Base-by-base conservation (phyloP, 2,888 invertebrate genomes). In the Drosophila diplacantha region DNA sequence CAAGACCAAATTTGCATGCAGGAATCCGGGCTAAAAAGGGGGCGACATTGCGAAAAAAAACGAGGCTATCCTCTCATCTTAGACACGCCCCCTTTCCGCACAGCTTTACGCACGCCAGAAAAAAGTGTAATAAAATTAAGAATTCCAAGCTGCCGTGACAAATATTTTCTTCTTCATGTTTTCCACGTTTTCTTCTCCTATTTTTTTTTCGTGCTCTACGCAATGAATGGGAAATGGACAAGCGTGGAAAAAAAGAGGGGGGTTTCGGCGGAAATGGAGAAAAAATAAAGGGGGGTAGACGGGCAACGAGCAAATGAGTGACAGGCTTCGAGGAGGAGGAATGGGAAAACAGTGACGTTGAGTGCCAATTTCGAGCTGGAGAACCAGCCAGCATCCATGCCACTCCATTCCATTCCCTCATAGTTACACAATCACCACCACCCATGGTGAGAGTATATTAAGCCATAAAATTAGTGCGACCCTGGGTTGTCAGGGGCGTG, bases 81-180 rank as follows among this genome's bases (percentile, higher is more conserved):
- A 58, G 60, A 57, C 58, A 58, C 41, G 41, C 60, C 58, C n/a
- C 57, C 20, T 24, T 24, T 26, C 29, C 35, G 6, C 16, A 35
- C 56, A 64, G 60, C 71, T 69, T 69, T 69, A 70, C 71, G 75
- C 70, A 73, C 75, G 74, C 74, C 74, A 73, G 72, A 79, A 73
- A 53, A 77, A 73, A 79, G 72, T 74, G 81, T 80, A 85, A 84
- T 85, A 85, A 85, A 85, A 85, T 85, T 85, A 85, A 80, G 84
- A 85, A 85, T 85, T 85, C 84, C 84, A 81, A 81, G 80, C 80
- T 84, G 84, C 85, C 85, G 84, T 85, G 85, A 85, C 85, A 85
- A 85, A 85, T 82, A 61, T 61, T 61, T 59, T 61, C 59, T 60
- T 60, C 60, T 61, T 51, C 39, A 37, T 39, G 52, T 75, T 75